Base-by-base conservation (phyloP, 2,113 vertebrate species). In the Telmatochromis sp. region DNA sequence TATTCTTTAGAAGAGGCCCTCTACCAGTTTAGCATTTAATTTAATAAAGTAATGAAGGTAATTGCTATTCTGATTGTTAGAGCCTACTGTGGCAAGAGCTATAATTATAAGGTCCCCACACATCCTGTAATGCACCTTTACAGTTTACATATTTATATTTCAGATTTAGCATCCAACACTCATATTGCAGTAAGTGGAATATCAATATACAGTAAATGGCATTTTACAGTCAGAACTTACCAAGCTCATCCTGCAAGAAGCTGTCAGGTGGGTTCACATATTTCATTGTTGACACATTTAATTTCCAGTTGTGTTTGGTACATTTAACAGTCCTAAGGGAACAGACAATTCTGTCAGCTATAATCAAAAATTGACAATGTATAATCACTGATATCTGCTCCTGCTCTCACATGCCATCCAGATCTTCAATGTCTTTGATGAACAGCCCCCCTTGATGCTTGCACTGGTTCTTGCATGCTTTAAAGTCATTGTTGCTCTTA, bases 401-500 rank as follows among this genome's bases (percentile, higher is more conserved):
- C 19, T 7, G 3, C 28, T 7, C 91, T 78, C 19, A 97, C 97
- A 95, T 97, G 84, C 93, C 91, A 0, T 92, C 89, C 40, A 97
- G 79, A 31, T 97, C 97, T 85, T 97, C 97, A 1, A 97, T 97
- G 21, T 97, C 97, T 83, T 88, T 95, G 49, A 97, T 96, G 84
- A 97, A 97, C 6, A 96, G 68, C 5, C 97, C 97, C 28, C 96
- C 97, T 89, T 97, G 97, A 86, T 97, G 97, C 80, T 97, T 97
- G 92, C 97, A 97, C 75, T 96, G 81, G 65, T 97, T 97, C 80
- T 92, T 97, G 86, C 97, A 97, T 0, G 97, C 97, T 47, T 84
- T 93, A 10, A 97, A 3, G 5, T 14, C 60, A 1, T 65, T 21
- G 4, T 86, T 80, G 9, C 45, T 55, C 87, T 97, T 97, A 87